phyloP scores from a whole-genome alignment of 1,140 invertebrate genomes.

The Drosophila persimilis region DNA sequence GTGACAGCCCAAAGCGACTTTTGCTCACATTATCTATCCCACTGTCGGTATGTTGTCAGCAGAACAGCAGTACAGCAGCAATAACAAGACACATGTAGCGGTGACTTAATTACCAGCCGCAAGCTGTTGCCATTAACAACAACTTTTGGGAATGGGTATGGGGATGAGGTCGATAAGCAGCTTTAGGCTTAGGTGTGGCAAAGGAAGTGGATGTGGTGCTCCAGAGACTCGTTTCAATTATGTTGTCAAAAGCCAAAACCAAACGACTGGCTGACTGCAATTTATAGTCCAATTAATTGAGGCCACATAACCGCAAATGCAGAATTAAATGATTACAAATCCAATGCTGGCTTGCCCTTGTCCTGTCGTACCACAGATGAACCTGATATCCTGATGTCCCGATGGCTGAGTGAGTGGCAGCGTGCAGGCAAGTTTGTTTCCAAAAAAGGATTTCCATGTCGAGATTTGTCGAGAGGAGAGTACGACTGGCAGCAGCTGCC shows the following conservation, averaged over 20 bases:
- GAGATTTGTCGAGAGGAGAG: conserved; percentile 15
- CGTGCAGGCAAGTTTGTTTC: conserved; percentile 46
- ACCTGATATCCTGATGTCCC: neutral
- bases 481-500: conserved; percentile 6
- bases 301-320: conserved; percentile 57
- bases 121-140: conserved; percentile 45
- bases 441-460: conserved; percentile 67
- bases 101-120: conserved; percentile 42
- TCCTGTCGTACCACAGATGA: conserved; percentile 35
- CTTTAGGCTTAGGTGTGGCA: neutral
- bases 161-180: conserved; percentile 11
- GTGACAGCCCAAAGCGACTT: conserved; percentile 55
- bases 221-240: conserved; percentile 25
- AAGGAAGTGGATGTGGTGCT: no score
- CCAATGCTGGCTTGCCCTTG: conserved; percentile 8
- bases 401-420: conserved; percentile 9
- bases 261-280: conserved; percentile 27
- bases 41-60: conserved; percentile 1
- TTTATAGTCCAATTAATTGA: conserved; percentile 67
- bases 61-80: conserved; percentile 13
- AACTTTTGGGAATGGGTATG: conserved; percentile 14
- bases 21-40: conserved; percentile 40
- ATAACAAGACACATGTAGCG: conserved; percentile 26
- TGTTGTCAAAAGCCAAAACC: conserved; percentile 33
- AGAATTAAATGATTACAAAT: conserved; percentile 64